Conservation (phyloP, 1,140 invertebrate genomes). For the Whitmania pigra region DNA sequence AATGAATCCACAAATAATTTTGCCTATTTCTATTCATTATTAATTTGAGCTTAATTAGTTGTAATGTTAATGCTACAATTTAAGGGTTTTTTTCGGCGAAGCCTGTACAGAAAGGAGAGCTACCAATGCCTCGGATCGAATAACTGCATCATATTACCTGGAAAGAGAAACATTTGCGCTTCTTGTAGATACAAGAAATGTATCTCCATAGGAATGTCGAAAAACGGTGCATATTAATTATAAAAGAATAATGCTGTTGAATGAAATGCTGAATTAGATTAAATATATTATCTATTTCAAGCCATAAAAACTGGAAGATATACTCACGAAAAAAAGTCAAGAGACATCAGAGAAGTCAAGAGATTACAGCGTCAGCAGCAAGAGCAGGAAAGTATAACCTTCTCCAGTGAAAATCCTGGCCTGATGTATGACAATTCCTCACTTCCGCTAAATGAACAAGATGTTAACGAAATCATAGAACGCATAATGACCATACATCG, state of each 20-base stretch:
- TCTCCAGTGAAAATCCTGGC: background rate
- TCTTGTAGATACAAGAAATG: conserved; percentile 37
- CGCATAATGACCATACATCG: conserved; percentile 19
- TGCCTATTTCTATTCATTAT: background rate
- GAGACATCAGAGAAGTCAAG: conserved; percentile 36
- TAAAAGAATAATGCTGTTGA: background rate
- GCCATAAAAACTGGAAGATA: conserved; percentile 39
- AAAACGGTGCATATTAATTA: conserved; percentile 31
- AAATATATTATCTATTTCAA: conserved; percentile 9
- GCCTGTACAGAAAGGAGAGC: conserved; percentile 30
- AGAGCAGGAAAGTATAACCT: background rate
- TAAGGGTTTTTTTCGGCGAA: conserved; percentile 38
- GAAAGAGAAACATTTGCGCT: conserved; percentile 34
- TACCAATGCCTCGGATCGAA: conserved; percentile 32
- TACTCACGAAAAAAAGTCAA: conserved; percentile 37
- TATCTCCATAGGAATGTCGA: conserved; percentile 37
- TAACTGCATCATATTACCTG: conserved; percentile 31
- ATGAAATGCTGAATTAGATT: background rate
- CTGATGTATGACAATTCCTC: background rate
- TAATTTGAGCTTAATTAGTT: background rate
- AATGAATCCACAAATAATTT: too few species aligned
- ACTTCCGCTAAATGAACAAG: background rate
- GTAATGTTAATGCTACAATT: background rate
- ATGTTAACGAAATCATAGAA: conserved; percentile 22
- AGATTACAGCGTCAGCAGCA: conserved; percentile 23